A percentile compares a stretch with the other conserved stretches of the same genome.
These are phyloP conservation scores for Diorhabda sublineata DNA, from an alignment of 1,140 invertebrate genomes.

Conservation along the genomic window DNA sequence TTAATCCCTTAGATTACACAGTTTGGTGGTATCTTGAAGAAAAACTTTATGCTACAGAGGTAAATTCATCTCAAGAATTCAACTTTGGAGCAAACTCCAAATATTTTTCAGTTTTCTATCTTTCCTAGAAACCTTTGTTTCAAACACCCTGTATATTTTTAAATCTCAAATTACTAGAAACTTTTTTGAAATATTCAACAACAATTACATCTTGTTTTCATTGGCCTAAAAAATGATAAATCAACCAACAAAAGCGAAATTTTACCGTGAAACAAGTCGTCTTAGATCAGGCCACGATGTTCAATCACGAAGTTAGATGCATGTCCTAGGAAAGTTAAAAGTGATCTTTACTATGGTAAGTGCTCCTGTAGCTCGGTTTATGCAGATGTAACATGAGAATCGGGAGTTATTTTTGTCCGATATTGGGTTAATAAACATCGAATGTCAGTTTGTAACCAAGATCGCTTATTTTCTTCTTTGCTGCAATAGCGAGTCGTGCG, in stretches of 20 bases:
- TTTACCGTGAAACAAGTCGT: conserved; percentile 4
- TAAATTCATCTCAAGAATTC: no score
- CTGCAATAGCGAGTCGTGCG: conserved; percentile 1
- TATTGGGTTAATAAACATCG: neutral
- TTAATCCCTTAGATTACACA: no score
- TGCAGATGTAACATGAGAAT: conserved; percentile 7
- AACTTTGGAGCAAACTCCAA: no score
- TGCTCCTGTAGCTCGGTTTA: conserved; percentile 7
- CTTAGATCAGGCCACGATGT: conserved; percentile 4
- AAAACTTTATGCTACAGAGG: no score
- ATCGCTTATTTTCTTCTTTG: neutral
- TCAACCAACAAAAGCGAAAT: neutral
- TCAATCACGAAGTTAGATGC: conserved; percentile 3
- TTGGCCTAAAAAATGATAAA: neutral
- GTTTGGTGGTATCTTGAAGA: no score
- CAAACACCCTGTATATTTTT: no score
- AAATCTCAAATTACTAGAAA: no score
- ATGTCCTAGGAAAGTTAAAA: neutral
- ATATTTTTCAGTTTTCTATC: no score
- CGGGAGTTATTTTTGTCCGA: conserved; percentile 6
- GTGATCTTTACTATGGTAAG: conserved; percentile 9
- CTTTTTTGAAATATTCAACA: no score
- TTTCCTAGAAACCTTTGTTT: no score
- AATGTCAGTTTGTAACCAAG: neutral
- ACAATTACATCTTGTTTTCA: no score